Conservation (phyloP, 1,140 invertebrate species). For the Drosophila saltans region DNA sequence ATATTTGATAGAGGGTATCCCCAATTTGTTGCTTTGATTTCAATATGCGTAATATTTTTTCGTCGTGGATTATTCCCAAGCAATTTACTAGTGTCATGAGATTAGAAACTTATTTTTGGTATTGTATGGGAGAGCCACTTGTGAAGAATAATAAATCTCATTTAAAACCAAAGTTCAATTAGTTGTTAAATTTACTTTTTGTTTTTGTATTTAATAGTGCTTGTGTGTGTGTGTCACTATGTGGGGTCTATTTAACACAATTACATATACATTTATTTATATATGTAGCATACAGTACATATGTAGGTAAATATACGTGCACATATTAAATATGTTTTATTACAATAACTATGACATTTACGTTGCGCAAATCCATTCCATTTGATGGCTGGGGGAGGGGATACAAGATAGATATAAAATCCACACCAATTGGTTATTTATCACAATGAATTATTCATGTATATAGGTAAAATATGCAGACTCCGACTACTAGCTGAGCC, state of each 20-base stretch:
- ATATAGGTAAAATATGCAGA: constrained; percentile 8
- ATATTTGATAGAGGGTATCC: constrained; percentile 19
- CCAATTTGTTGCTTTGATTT: not conserved
- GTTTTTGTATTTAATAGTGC: not conserved
- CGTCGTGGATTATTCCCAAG: constrained; percentile 39
- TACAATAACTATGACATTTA: constrained; percentile 1
- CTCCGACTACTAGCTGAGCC: not conserved
- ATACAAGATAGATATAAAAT: not conserved
- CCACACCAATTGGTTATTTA: not conserved
- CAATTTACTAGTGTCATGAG: constrained; percentile 41
- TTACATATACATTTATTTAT: not conserved
- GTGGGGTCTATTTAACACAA: not conserved
- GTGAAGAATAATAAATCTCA: constrained; percentile 2
- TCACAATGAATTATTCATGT: constrained; percentile 14
- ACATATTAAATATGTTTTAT: constrained; percentile 6
- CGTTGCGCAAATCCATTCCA: constrained; percentile 9
- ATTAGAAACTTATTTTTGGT: constrained; percentile 25
- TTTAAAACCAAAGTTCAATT: constrained; percentile 14
- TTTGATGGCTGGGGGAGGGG: not conserved
- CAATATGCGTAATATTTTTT: not conserved
- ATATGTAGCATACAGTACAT: not conserved
- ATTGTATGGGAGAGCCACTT: not conserved
- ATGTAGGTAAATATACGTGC: not conserved
- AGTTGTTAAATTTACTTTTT: not conserved
- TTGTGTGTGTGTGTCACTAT: constrained; percentile 1